A percentile compares a stretch with the other conserved stretches of the same genome.
Evolutionary conservation across 2,113 vertebrate genomes (phyloP).

Genomic region (Spilogale gracilis): DNA sequence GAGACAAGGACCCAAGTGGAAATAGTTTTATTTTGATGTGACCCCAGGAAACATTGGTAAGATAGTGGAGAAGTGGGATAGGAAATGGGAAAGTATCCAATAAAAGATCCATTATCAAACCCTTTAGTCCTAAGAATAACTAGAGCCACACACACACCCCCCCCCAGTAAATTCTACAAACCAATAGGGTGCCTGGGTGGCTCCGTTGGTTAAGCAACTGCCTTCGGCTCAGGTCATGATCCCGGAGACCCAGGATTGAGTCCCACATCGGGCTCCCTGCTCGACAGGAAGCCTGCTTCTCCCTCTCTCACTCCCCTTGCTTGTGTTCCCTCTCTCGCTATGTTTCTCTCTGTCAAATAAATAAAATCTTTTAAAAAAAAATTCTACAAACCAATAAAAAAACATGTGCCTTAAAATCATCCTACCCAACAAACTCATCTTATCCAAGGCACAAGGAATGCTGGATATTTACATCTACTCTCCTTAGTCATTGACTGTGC

Average conservation of each 20-base stretch:
- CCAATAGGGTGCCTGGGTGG: no score
- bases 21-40: background rate
- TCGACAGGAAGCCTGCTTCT: no score
- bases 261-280: no score
- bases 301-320: no score
- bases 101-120: background rate
- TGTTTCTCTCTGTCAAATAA: no score
- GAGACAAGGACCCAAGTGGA: background rate
- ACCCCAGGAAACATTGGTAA: background rate
- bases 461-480: background rate
- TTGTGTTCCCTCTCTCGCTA: no score
- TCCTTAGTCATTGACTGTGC: background rate
- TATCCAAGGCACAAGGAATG: background rate
- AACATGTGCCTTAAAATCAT: background rate
- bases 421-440: background rate
- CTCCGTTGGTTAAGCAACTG: no score
- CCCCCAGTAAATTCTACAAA: no score
- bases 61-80: background rate
- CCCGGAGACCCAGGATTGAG: no score
- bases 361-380: background rate
- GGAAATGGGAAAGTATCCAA: background rate
- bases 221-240: no score
- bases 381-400: background rate
- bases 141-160: no score
- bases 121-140: background rate